These are phyloP conservation scores for Acrobasis suavella DNA, from an alignment of 2,888 invertebrate species.

Conservation along the genomic window DNA sequence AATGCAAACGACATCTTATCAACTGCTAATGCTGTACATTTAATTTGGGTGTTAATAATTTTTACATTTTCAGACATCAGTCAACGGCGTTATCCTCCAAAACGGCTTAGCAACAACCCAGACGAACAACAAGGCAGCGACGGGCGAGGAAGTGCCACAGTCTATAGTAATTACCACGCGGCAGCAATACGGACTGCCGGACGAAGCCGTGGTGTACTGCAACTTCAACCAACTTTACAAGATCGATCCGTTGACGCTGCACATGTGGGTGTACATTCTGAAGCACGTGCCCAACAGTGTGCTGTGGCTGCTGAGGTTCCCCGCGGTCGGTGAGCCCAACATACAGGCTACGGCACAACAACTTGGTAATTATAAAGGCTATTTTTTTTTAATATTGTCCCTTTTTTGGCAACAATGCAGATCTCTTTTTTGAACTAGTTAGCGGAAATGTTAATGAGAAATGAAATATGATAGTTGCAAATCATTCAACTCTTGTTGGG, in stretches of 20 bases:
- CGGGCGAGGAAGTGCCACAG: slow-evolving; percentile 98
- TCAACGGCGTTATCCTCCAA: slow-evolving; percentile 97
- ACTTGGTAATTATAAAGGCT: slow-evolving; percentile 77
- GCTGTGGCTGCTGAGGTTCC: slow-evolving; percentile 97
- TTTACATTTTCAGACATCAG: slow-evolving; percentile 87
- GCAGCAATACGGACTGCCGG: slow-evolving; percentile 97
- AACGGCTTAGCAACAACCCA: slow-evolving; percentile 98
- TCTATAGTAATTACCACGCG: slow-evolving; percentile 97
- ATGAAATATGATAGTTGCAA: too few relatives aligned
- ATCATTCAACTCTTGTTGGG: too few relatives aligned
- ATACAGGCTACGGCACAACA: slow-evolving; percentile 91
- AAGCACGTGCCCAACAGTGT: slow-evolving; percentile 97
- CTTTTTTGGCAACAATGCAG: too few relatives aligned
- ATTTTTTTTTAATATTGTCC: too few relatives aligned
- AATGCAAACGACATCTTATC: neutral
- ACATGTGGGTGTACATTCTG: slow-evolving; percentile 97
- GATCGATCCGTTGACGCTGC: slow-evolving; percentile 97
- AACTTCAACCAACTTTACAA: slow-evolving; percentile 99
- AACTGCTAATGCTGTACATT: neutral
- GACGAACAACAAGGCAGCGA: slow-evolving; percentile 98
- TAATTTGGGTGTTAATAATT: neutral
- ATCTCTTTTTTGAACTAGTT: too few relatives aligned
- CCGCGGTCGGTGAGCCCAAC: slow-evolving; percentile 95
- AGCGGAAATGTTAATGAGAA: too few relatives aligned
- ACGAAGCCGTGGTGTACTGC: slow-evolving; percentile 98